Evolutionary conservation across 2,888 invertebrate genomes (phyloP).

Genomic region (Trichacis sp.): DNA sequence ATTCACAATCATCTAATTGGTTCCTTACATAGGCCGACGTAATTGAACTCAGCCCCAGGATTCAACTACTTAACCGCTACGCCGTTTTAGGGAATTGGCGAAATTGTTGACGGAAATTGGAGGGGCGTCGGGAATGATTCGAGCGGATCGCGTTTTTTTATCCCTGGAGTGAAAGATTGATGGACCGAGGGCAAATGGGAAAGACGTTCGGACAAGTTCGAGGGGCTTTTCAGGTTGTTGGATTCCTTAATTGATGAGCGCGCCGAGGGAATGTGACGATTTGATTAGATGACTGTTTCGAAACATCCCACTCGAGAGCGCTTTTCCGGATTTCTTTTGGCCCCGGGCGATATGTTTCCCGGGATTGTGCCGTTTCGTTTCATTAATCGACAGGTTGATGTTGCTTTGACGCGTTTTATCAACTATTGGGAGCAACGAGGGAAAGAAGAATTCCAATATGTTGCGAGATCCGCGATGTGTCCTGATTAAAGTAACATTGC

Average conservation of each 20-base stretch:
- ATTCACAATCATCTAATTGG: conserved; percentile 37
- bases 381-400: neutral
- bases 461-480: neutral
- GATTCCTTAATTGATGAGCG: neutral
- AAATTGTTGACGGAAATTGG: neutral
- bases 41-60: neutral
- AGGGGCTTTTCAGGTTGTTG: neutral
- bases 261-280: neutral
- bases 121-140: neutral
- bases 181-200: neutral
- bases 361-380: too few species aligned
- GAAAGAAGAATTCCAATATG: conserved; percentile 5
- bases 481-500: neutral
- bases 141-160: neutral
- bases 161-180: conserved; percentile 1
- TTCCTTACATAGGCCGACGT: conserved; percentile 14
- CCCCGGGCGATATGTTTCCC: too few species aligned
- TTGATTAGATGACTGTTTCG: neutral
- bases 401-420: neutral
- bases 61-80: neutral
- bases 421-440: neutral
- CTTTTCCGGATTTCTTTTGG: too few species aligned
- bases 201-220: neutral
- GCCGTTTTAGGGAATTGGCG: neutral
- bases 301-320: too few species aligned